Conservation (phyloP, 64 coral and sea anemone genomes). For the Pachyseris speciosa region DNA sequence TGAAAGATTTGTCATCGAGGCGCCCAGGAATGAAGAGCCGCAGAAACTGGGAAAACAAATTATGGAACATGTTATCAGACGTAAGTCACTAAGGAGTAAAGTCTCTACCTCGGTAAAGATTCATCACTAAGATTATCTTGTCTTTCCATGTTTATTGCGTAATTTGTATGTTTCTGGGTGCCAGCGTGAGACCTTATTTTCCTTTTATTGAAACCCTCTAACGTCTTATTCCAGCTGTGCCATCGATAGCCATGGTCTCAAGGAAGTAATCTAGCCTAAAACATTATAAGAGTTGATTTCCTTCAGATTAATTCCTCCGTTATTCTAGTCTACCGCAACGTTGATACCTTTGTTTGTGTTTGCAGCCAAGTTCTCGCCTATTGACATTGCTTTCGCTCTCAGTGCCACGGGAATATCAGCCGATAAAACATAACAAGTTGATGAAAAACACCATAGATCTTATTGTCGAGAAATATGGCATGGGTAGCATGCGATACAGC, state of each 20-base stretch:
- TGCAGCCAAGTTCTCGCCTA: constrained; percentile 11
- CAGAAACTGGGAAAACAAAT: constrained; percentile 34
- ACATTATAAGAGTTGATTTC: too few species aligned
- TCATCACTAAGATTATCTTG: too few species aligned
- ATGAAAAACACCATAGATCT: constrained; percentile 62
- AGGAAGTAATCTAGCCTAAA: too few species aligned
- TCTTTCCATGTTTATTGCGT: too few species aligned
- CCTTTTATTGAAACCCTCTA: too few species aligned
- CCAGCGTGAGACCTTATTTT: too few species aligned
- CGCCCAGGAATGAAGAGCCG: constrained; percentile 17
- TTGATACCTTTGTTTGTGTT: constrained; percentile 5
- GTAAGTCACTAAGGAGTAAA: neutral
- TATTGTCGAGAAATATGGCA: constrained; percentile 43
- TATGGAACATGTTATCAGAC: constrained; percentile 71
- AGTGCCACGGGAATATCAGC: constrained; percentile 37
- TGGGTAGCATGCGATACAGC: constrained; percentile 29
- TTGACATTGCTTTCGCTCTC: constrained; percentile 59
- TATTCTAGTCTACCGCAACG: neutral
- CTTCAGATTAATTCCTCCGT: neutral
- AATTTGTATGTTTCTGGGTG: too few species aligned
- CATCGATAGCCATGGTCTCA: too few species aligned
- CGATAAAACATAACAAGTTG: constrained; percentile 21
- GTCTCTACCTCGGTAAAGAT: too few species aligned
- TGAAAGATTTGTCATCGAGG: constrained; percentile 41
- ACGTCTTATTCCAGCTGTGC: too few species aligned